Evolutionary conservation across 1,140 invertebrate genomes (phyloP).

Genomic region (Calycopis cecrops): DNA sequence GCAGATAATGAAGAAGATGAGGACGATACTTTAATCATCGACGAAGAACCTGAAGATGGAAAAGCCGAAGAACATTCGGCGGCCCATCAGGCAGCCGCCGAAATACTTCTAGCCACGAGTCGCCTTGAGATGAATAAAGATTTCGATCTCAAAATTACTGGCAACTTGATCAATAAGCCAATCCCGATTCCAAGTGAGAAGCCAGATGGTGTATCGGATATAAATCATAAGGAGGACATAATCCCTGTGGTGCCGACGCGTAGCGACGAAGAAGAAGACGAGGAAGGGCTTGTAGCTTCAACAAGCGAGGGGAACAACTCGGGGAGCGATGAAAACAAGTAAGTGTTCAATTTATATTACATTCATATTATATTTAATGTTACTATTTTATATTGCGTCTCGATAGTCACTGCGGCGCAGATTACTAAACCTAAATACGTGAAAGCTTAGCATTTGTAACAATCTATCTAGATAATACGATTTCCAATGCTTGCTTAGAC

Average conservation of each 20-base stretch:
- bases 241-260: slow-evolving; percentile 61
- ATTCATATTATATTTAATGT: no score
- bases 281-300: slow-evolving; percentile 82
- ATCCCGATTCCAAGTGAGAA: slow-evolving; percentile 84
- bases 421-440: no score
- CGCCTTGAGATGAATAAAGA: slow-evolving; percentile 66
- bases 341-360: slow-evolving; percentile 32
- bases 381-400: no score
- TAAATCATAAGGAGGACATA: slow-evolving; percentile 34
- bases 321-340: slow-evolving; percentile 87
- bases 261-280: slow-evolving; percentile 79
- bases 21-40: slow-evolving; percentile 80
- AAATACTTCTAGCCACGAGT: slow-evolving; percentile 70
- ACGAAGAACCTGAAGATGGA: slow-evolving; percentile 74
- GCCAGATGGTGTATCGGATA: slow-evolving; percentile 73
- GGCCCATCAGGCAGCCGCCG: slow-evolving; percentile 72
- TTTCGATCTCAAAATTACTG: slow-evolving; percentile 71
- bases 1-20: slow-evolving; percentile 81
- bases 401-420: no score
- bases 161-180: slow-evolving; percentile 68
- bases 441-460: no score
- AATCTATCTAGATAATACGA: neutral
- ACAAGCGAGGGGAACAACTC: slow-evolving; percentile 87
- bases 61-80: slow-evolving; percentile 67
- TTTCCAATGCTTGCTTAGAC: no score